Percentiles rank a stretch among this genome's conserved stretches.
Conservation (phyloP, 2,113 vertebrate species). For the Microtus montanus region DNA sequence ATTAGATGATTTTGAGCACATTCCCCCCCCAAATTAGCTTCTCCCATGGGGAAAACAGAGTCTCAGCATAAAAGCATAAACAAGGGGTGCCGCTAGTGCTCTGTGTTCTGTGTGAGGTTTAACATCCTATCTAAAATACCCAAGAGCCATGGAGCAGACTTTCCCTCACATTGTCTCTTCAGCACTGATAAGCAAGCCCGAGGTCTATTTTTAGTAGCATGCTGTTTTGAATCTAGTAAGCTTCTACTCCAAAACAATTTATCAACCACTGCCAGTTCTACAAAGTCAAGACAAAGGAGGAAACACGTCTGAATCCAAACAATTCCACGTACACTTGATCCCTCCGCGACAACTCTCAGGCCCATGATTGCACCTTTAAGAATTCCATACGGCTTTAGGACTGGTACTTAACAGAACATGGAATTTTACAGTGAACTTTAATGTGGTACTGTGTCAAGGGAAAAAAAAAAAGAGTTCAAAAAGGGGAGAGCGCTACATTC, state of each 20-base stretch:
- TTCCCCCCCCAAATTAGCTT: background rate
- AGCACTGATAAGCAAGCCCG: constrained; percentile 57
- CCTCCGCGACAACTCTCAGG: background rate
- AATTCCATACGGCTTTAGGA: background rate
- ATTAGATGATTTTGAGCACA: background rate
- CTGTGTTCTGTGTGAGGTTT: constrained; percentile 11
- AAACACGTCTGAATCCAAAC: background rate
- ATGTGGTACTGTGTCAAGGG: background rate
- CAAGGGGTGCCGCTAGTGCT: background rate
- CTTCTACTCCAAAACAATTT: constrained; percentile 56
- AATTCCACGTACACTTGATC: background rate
- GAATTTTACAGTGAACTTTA: constrained; percentile 76
- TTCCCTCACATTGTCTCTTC: constrained; percentile 58
- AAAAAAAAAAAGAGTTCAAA: constrained; percentile 62
- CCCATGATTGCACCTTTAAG: constrained; percentile 19
- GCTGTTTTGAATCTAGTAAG: constrained; percentile 71
- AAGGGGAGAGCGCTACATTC: constrained; percentile 68
- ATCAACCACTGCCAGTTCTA: constrained; percentile 46
- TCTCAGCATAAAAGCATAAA: background rate
- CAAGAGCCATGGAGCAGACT: background rate
- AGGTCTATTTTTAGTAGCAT: constrained; percentile 75
- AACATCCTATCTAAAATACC: background rate
- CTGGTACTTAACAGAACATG: constrained; percentile 50
- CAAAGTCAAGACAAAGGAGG: constrained; percentile 35
- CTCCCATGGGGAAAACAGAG: background rate